These are phyloP conservation scores for Geotrypetes seraphini DNA, from an alignment of 2,797 vertebrate species.

Conservation along the genomic window DNA sequence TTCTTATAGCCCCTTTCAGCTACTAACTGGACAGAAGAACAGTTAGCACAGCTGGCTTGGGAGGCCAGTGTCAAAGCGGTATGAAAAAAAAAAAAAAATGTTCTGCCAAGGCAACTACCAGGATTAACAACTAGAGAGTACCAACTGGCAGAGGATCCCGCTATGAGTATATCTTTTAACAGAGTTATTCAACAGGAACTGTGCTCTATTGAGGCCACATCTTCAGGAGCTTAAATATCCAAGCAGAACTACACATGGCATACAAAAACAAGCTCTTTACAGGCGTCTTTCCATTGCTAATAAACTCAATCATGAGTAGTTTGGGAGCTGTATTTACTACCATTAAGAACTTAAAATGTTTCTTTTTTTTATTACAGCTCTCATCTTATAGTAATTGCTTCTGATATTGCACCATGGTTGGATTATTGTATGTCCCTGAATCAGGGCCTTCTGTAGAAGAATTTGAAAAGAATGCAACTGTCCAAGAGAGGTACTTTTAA, in stretches of 20 bases:
- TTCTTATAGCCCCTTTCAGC: constrained; percentile 36
- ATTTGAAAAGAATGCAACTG: too few species aligned
- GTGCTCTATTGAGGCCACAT: constrained; percentile 1
- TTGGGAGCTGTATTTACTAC: too few species aligned
- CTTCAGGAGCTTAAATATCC: not conserved
- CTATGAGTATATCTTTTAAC: constrained; percentile 8
- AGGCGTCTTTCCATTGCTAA: rapidly evolving
- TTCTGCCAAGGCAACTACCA: constrained; percentile 9
- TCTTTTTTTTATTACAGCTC: too few species aligned
- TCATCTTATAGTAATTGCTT: too few species aligned
- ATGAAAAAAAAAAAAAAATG: too few species aligned
- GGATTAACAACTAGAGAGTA: not conserved
- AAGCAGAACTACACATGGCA: not conserved
- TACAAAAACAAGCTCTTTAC: not conserved
- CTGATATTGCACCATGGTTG: too few species aligned
- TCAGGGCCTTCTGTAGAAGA: too few species aligned
- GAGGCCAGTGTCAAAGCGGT: constrained; percentile 16
- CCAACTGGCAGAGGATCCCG: constrained; percentile 15
- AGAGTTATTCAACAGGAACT: constrained; percentile 2
- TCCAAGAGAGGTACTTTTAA: too few species aligned
- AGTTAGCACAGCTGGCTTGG: constrained; percentile 22
- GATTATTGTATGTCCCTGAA: too few species aligned
- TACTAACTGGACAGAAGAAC: constrained; percentile 19
- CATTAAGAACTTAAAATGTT: too few species aligned
- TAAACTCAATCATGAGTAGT: too few species aligned